Evolutionary conservation across 2,888 invertebrate species (phyloP).

Genomic region (Xestia sexstrigata): DNA sequence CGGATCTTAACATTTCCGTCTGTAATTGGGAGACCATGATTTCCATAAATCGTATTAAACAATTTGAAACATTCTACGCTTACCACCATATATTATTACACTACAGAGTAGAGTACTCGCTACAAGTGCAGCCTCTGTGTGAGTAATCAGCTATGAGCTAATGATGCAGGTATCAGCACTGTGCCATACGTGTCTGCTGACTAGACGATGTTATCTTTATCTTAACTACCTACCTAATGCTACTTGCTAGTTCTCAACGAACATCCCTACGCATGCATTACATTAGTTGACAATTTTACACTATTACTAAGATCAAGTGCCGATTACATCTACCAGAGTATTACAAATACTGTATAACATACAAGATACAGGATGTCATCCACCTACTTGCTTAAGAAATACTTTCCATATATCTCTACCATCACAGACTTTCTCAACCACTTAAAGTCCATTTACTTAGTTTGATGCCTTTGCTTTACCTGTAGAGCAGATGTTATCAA

Average conservation of each 20-base stretch:
- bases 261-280: conserved; percentile 50
- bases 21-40: conserved; percentile 58
- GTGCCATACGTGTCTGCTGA: neutral
- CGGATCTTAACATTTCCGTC: conserved; percentile 40
- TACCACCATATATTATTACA: conserved; percentile 35
- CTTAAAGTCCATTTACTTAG: conserved; percentile 59
- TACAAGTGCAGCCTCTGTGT: conserved; percentile 28
- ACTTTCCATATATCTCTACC: conserved; percentile 49
- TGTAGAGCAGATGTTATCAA: conserved; percentile 60
- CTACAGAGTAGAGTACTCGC: conserved; percentile 40
- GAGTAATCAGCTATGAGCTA: conserved; percentile 13
- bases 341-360: conserved; percentile 29
- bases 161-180: conserved; percentile 3
- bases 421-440: conserved; percentile 66
- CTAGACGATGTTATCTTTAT: conserved; percentile 19
- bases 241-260: conserved; percentile 49
- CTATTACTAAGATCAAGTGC: conserved; percentile 42
- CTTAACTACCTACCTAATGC: conserved; percentile 43
- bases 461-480: conserved; percentile 56
- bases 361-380: conserved; percentile 54
- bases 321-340: conserved; percentile 44
- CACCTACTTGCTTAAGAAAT: conserved; percentile 46
- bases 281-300: conserved; percentile 37
- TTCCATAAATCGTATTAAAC: conserved; percentile 50
- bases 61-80: conserved; percentile 44